These are phyloP conservation scores for Euplagia quadripunctaria DNA, from an alignment of 2,888 invertebrate species.

Conservation along the genomic window DNA sequence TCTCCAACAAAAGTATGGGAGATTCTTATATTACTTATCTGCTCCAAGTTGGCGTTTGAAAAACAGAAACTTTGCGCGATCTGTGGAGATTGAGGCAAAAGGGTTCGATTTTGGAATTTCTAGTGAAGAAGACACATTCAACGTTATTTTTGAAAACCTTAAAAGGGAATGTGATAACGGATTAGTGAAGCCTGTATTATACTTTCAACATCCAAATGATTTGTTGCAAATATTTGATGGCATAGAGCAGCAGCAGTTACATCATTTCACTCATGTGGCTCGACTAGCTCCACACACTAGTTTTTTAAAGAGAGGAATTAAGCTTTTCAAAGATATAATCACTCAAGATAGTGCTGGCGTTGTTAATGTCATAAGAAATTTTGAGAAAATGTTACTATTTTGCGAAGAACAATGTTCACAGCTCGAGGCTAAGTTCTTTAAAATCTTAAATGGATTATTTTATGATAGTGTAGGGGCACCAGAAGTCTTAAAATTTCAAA, in stretches of 20 bases:
- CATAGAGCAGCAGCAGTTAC: conserved; percentile 89
- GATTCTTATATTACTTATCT: conserved; percentile 90
- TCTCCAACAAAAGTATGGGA: conserved; percentile 89
- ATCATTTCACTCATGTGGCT: conserved; percentile 88
- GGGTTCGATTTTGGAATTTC: conserved; percentile 77
- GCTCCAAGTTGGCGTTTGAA: conserved; percentile 88
- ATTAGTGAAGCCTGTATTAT: conserved; percentile 83
- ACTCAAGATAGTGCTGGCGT: conserved; percentile 65
- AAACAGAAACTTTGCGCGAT: conserved; percentile 83
- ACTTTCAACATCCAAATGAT: conserved; percentile 86
- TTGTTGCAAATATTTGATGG: conserved; percentile 87
- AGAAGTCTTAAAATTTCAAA: conserved; percentile 86
- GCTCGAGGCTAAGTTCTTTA: conserved; percentile 84
- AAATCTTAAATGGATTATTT: conserved; percentile 86
- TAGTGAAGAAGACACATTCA: conserved; percentile 76
- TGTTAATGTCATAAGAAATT: conserved; percentile 63
- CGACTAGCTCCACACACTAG: conserved; percentile 85
- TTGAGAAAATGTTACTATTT: conserved; percentile 67
- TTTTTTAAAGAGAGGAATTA: conserved; percentile 79
- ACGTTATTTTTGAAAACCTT: conserved; percentile 80
- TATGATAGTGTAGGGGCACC: conserved; percentile 85
- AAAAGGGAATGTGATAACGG: conserved; percentile 73
- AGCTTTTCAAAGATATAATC: conserved; percentile 75
- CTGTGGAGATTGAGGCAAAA: conserved; percentile 78
- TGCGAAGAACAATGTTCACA: conserved; percentile 83